Evolutionary conservation across 2,888 invertebrate genomes (phyloP).

Genomic region (Noctua pronuba): DNA sequence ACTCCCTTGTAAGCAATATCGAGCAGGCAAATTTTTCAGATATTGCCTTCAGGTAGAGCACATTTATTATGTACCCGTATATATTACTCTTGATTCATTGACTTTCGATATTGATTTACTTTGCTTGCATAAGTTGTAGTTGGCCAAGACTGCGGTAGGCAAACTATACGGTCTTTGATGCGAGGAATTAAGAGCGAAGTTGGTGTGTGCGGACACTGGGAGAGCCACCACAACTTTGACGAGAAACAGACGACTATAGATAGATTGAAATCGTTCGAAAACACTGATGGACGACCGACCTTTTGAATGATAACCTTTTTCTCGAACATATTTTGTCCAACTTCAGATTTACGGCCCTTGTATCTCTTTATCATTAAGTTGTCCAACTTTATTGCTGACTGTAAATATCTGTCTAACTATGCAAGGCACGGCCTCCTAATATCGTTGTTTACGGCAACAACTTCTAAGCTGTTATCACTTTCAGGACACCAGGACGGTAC

Average conservation of each 20-base stretch:
- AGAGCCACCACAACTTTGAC: constrained; percentile 65
- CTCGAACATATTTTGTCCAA: constrained; percentile 41
- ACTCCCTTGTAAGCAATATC: constrained; percentile 91
- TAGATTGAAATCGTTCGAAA: constrained; percentile 66
- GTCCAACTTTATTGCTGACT: constrained; percentile 61
- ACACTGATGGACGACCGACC: constrained; percentile 45
- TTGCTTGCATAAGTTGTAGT: constrained; percentile 89
- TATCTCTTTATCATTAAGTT: constrained; percentile 59
- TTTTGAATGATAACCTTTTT: constrained; percentile 47
- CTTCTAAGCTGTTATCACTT: constrained; percentile 85
- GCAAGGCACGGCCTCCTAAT: constrained; percentile 69
- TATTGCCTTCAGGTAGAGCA: constrained; percentile 91
- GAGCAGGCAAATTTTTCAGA: constrained; percentile 91
- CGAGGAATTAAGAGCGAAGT: constrained; percentile 80
- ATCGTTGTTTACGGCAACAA: constrained; percentile 81
- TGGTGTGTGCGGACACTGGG: constrained; percentile 71
- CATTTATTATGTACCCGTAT: constrained; percentile 91
- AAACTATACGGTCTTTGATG: constrained; percentile 79
- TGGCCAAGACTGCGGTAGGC: constrained; percentile 77
- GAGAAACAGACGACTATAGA: constrained; percentile 47
- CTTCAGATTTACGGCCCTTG: constrained; percentile 57
- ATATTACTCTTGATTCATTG: constrained; percentile 91
- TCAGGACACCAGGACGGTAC: constrained; percentile 77
- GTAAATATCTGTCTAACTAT: constrained; percentile 58
- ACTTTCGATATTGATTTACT: constrained; percentile 91